Evolutionary conservation across 2,888 invertebrate species (phyloP).

Genomic region (Cyrtodaria siliqua): DNA sequence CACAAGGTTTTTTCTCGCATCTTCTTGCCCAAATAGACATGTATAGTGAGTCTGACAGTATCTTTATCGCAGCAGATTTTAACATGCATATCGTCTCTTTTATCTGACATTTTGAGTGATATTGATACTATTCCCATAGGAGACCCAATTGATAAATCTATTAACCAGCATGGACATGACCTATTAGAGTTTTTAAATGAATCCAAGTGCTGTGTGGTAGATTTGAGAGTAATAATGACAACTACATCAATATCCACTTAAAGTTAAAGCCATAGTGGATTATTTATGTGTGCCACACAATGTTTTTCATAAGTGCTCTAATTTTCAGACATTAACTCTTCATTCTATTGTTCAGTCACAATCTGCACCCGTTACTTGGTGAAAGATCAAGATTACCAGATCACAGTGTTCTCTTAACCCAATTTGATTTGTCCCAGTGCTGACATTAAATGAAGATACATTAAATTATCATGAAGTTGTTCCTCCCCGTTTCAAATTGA

Average conservation of each 20-base stretch:
- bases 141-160: too few species aligned
- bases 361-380: constrained; percentile 17
- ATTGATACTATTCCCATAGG: too few species aligned
- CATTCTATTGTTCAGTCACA: constrained; percentile 8
- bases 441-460: background rate
- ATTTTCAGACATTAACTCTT: constrained; percentile 5
- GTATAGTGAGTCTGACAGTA: constrained; percentile 24
- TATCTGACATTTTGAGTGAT: constrained; percentile 29
- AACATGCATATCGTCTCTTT: constrained; percentile 35
- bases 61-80: constrained; percentile 37
- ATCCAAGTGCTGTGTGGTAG: constrained; percentile 29
- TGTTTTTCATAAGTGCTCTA: background rate
- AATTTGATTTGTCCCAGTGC: background rate
- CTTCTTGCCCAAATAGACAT: constrained; percentile 35
- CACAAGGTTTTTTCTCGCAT: constrained; percentile 31
- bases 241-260: constrained; percentile 33
- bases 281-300: constrained; percentile 41
- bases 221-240: constrained; percentile 3
- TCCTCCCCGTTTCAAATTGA: constrained; percentile 4
- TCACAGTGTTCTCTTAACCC: constrained; percentile 17
- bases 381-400: constrained; percentile 32
- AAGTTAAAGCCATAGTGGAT: constrained; percentile 29
- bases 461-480: background rate
- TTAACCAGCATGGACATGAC: constrained; percentile 29
- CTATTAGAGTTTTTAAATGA: constrained; percentile 29